Evolutionary conservation across 2,888 invertebrate genomes (phyloP), one percentile per base, ranked within the genome.

Genomic region (Mimas tiliae): DNA sequence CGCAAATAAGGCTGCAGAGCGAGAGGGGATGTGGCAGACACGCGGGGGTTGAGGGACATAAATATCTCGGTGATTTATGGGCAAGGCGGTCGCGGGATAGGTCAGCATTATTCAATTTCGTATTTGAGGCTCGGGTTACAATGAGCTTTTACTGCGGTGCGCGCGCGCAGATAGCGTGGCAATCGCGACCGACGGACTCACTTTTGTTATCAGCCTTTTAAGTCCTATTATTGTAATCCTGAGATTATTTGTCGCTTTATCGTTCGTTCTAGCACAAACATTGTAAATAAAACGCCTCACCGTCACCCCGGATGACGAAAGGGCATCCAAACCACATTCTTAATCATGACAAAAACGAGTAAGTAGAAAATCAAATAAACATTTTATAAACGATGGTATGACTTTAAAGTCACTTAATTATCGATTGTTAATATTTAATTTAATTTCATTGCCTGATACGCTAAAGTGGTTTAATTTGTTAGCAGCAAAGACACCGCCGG

Each of bases 31-130:
- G 82, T 71, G 80, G 82, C 76, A 69, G 73, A 77, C 76, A 76
- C 68, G 86, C 83, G 87, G 87, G 87, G 86, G 81, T 82, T 74
- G 85, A 85, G 88, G 90, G 90, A 93, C 93, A 93, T 93, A 93
- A 93, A 93, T 93, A 93, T 93, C 93, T 91, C 86, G 84, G 91
- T 93, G 93, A 93, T 93, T 93, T 93, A 93, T 89, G 92, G 83
- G 78, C 85, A 83, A 89, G 88, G 90, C 89, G 93, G 93, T 91
- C 92, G 92, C 91, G 89, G 93, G 93, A 93, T 93, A 93, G 93
- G 93, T 93, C 93, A 93, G 93, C 91, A 93, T 93, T 93, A 93
- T 93, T 93, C 93, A 93, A 93, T 93, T 93, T 93, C 91, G 91
- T 93, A 92, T 93, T 93, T 91, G 91, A 93, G 87, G 86, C 88